A percentile compares a stretch with the other conserved stretches of the same genome.
Conservation (phyloP, 2,797 vertebrate species). For the Sebastes flavidus region DNA sequence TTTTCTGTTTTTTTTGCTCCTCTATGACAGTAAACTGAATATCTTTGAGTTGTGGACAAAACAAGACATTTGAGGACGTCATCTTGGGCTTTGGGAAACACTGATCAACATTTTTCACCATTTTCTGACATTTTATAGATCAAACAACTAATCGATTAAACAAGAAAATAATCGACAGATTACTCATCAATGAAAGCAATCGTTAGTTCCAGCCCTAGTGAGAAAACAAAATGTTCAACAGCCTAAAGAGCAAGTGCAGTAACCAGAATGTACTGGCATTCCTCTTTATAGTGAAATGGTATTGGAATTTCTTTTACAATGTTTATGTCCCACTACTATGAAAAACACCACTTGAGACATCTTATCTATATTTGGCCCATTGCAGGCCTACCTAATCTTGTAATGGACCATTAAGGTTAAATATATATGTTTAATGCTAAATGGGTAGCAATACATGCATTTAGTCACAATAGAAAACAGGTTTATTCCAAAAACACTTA, state of each 20-base stretch:
- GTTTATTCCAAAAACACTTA: not conserved
- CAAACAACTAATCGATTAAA: too few species aligned
- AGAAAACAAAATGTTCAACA: not conserved
- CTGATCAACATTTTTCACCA: too few species aligned
- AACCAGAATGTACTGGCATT: not conserved
- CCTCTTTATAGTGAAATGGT: not conserved
- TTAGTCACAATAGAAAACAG: not conserved
- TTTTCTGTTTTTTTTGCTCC: too few species aligned
- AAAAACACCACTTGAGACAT: not conserved
- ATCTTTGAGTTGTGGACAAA: too few species aligned
- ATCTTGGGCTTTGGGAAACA: too few species aligned
- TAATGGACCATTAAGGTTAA: not conserved
- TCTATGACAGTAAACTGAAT: too few species aligned
- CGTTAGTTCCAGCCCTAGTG: not conserved
- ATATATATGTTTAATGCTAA: too few species aligned
- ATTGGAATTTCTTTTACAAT: not conserved
- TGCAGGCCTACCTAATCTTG: not conserved
- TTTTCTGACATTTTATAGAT: too few species aligned
- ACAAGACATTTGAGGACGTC: too few species aligned
- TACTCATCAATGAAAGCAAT: too few species aligned
- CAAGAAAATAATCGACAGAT: too few species aligned
- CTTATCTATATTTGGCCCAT: not conserved
- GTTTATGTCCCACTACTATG: not conserved
- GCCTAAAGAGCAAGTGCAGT: not conserved
- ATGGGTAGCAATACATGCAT: not conserved